Percentiles rank a stretch among this genome's conserved stretches.
phyloP scores from a whole-genome alignment of 2,797 vertebrate species.

The Tenualosa ilisha region DNA sequence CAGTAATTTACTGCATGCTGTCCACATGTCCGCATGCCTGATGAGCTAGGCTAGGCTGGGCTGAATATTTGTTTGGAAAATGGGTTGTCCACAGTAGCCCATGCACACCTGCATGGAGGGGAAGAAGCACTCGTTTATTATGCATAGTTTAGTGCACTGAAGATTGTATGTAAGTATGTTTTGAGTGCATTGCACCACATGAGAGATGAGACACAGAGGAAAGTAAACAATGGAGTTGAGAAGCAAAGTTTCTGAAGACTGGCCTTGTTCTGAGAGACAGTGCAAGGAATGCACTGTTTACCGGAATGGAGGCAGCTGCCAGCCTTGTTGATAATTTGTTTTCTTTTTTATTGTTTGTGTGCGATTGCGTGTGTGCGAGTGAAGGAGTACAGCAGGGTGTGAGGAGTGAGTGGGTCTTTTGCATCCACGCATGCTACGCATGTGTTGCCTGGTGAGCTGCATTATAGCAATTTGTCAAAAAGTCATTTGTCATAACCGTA shows the following conservation, averaged over 20 bases:
- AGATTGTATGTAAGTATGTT: neutral
- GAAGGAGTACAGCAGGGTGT: conserved; percentile 14
- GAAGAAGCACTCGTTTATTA: neutral
- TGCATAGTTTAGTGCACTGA: neutral
- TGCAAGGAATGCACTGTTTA: neutral
- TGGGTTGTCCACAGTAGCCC: neutral
- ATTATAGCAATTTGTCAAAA: conserved; percentile 68
- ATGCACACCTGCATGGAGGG: neutral
- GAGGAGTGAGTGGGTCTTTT: conserved; percentile 17
- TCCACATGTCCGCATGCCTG: neutral
- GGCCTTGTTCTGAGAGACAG: neutral
- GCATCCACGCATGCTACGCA: conserved; percentile 25
- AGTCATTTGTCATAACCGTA: conserved; percentile 70
- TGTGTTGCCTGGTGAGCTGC: conserved; percentile 31
- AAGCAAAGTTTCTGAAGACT: neutral
- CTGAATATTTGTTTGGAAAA: neutral
- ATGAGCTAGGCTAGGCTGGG: neutral
- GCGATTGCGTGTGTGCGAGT: neutral
- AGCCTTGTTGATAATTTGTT: no score
- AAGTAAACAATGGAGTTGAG: neutral
- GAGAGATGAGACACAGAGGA: neutral
- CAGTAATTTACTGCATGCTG: neutral
- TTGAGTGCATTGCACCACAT: neutral
- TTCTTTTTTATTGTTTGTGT: neutral
- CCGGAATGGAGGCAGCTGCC: neutral